Evolutionary conservation across 2,888 invertebrate genomes (phyloP).

Genomic region (Pediacus dermestoides): DNA sequence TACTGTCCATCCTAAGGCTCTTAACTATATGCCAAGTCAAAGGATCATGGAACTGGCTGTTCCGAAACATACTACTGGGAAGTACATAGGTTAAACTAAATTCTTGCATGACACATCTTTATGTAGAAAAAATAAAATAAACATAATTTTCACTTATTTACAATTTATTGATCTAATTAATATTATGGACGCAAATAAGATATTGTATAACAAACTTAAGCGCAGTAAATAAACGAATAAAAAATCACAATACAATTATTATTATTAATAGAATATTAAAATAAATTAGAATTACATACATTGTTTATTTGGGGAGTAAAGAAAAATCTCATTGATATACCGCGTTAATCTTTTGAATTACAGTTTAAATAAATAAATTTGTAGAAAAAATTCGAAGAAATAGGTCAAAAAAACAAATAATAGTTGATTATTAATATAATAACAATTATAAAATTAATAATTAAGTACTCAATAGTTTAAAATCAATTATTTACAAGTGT

Average conservation of each 20-base stretch:
- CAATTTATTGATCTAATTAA: conserved; percentile 44
- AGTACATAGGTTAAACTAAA: too few species aligned
- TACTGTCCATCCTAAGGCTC: not conserved
- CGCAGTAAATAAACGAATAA: conserved; percentile 17
- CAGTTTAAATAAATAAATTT: conserved; percentile 2
- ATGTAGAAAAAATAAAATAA: conserved; percentile 10
- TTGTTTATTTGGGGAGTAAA: too few species aligned
- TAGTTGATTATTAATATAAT: too few species aligned
- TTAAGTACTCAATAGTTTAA: conserved; percentile 35
- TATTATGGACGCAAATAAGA: conserved; percentile 48
- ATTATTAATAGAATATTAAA: too few species aligned
- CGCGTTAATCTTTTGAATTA: too few species aligned
- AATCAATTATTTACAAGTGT: conserved; percentile 40
- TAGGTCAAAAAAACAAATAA: too few species aligned
- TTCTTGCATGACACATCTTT: too few species aligned
- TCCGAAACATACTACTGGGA: conserved; percentile 15
- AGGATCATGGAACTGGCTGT: conserved; percentile 12
- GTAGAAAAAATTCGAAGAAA: too few species aligned
- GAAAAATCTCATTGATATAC: too few species aligned
- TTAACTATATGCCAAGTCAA: not conserved
- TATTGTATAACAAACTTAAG: conserved; percentile 31
- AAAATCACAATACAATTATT: conserved; percentile 13
- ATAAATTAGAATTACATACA: too few species aligned
- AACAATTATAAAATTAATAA: conserved; percentile 24
- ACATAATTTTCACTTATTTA: conserved; percentile 36